Conservation (phyloP, 2,113 vertebrate species). For the Gallinago paraguaiae region DNA sequence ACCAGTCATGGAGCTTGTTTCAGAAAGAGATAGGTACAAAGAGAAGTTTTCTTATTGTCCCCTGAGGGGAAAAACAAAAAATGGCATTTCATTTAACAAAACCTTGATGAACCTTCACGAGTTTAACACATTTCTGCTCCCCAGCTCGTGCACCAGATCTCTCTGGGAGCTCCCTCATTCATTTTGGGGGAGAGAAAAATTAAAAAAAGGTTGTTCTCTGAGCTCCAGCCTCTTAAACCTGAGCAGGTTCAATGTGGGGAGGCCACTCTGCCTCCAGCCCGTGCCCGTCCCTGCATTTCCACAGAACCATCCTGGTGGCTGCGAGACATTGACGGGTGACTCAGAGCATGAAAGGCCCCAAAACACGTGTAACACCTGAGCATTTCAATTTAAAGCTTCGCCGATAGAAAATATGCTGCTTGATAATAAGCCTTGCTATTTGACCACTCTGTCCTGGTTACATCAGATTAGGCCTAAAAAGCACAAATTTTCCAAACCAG, state of each 20-base stretch:
- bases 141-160: neutral
- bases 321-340: neutral
- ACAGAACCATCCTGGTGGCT: neutral
- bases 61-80: neutral
- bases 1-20: constrained; percentile 16
- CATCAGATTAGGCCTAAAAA: neutral
- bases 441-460: neutral
- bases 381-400: neutral
- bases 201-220: neutral
- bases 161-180: neutral
- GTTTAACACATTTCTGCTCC: neutral
- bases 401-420: neutral
- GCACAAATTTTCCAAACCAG: neutral
- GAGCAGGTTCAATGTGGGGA: neutral
- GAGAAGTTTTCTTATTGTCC: constrained; percentile 32
- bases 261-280: neutral
- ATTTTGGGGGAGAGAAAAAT: neutral
- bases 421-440: neutral
- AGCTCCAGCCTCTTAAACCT: neutral
- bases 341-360: neutral
- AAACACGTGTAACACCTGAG: fast-evolving
- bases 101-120: neutral
- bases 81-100: neutral
- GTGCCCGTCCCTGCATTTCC: neutral
- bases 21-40: neutral